Conservation (phyloP, 1,140 invertebrate genomes). For the Cydia pomonella region DNA sequence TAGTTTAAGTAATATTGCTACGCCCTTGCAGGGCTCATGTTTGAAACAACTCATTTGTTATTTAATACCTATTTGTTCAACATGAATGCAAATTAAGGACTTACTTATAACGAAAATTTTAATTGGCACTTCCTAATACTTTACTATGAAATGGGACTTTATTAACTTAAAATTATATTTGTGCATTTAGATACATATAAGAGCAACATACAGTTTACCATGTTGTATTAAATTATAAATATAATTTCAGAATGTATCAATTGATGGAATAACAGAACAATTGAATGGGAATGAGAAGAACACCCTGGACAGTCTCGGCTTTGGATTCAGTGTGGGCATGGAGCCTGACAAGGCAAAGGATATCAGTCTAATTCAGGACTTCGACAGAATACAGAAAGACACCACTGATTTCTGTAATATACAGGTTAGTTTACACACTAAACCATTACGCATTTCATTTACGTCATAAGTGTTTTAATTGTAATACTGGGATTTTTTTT, state of each 20-base stretch:
- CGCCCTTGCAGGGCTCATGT: too few relatives aligned
- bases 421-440: constrained; percentile 56
- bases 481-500: neutral
- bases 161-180: too few relatives aligned
- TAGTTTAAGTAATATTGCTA: too few relatives aligned
- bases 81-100: too few relatives aligned
- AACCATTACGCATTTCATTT: neutral
- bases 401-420: constrained; percentile 80
- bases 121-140: too few relatives aligned
- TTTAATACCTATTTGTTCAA: too few relatives aligned
- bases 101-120: too few relatives aligned
- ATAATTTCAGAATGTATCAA: constrained; percentile 68
- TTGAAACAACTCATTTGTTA: too few relatives aligned
- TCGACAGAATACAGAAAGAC: constrained; percentile 79
- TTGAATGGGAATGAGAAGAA: constrained; percentile 72
- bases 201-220: too few relatives aligned
- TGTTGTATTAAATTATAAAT: neutral
- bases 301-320: constrained; percentile 71
- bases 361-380: constrained; percentile 68
- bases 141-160: too few relatives aligned
- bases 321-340: constrained; percentile 70
- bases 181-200: too few relatives aligned
- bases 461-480: neutral
- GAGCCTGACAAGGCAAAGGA: constrained; percentile 69
- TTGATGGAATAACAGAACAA: constrained; percentile 61